A percentile compares a stretch with the other conserved stretches of the same genome.
These are phyloP conservation scores for Leptinotarsa defecta DNA, from an alignment of 1,140 invertebrate genomes.

Conservation along the genomic window DNA sequence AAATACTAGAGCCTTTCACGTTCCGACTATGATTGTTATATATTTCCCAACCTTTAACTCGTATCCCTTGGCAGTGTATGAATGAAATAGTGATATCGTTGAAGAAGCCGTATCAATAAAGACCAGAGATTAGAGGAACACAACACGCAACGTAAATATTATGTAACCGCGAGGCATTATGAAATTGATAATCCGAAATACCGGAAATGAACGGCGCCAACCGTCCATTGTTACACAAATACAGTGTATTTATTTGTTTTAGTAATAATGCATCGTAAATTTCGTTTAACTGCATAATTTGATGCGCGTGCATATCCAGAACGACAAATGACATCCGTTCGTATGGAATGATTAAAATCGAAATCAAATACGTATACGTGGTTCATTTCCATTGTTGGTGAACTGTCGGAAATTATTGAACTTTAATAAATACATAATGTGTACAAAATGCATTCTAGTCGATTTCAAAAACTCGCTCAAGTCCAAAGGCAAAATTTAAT, in stretches of 20 bases:
- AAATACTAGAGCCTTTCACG: too few relatives aligned
- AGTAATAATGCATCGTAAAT: constrained; percentile 19
- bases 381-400: too few relatives aligned
- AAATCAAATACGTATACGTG: too few relatives aligned
- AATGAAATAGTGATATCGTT: constrained; percentile 6
- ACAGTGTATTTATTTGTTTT: constrained; percentile 16
- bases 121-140: background rate
- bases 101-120: constrained; percentile 2
- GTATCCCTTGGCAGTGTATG: background rate
- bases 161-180: constrained; percentile 13
- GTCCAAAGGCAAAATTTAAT: too few relatives aligned
- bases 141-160: constrained; percentile 20
- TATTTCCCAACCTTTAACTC: background rate
- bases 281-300: constrained; percentile 19
- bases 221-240: constrained; percentile 19
- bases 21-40: too few relatives aligned
- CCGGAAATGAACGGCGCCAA: constrained; percentile 23
- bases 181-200: constrained; percentile 20
- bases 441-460: too few relatives aligned
- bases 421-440: too few relatives aligned
- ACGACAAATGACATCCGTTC: constrained; percentile 15
- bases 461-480: too few relatives aligned
- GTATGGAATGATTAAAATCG: background rate
- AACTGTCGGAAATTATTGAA: too few relatives aligned
- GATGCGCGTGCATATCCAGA: constrained; percentile 1